A percentile compares a stretch with the other conserved stretches of the same genome.
Evolutionary conservation across 2,888 invertebrate genomes (phyloP).

Genomic region (Miltochrista miniata): DNA sequence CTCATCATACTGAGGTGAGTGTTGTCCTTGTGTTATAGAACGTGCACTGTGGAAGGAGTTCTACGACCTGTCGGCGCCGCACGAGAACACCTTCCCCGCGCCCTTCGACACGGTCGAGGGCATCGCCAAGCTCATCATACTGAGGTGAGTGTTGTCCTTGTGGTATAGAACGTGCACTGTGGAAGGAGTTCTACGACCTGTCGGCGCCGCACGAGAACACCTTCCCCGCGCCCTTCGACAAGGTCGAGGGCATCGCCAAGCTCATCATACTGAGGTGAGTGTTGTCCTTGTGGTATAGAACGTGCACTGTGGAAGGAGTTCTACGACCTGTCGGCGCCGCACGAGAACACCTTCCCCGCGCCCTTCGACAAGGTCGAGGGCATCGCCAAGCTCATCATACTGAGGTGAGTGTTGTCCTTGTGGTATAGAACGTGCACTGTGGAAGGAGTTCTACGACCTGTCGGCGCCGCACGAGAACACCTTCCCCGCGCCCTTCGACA

Average conservation of each 20-base stretch:
- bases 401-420: no score
- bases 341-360: constrained; percentile 86
- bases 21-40: no score
- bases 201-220: constrained; percentile 87
- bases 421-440: constrained; percentile 78
- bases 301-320: constrained; percentile 88
- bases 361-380: constrained; percentile 86
- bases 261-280: constrained; percentile 88
- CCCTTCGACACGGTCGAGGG: constrained; percentile 86
- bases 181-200: constrained; percentile 93
- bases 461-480: constrained; percentile 87
- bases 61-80: constrained; percentile 91
- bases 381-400: constrained; percentile 88
- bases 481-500: constrained; percentile 88
- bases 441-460: constrained; percentile 93
- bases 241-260: constrained; percentile 85
- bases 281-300: no score
- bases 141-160: constrained; percentile 85
- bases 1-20: constrained; percentile 88
- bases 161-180: constrained; percentile 77
- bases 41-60: constrained; percentile 88
- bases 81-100: constrained; percentile 86
- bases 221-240: constrained; percentile 88
- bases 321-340: constrained; percentile 91
- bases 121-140: constrained; percentile 88